Conservation (phyloP, 2,113 vertebrate genomes). For the Oceanodroma tethys region DNA sequence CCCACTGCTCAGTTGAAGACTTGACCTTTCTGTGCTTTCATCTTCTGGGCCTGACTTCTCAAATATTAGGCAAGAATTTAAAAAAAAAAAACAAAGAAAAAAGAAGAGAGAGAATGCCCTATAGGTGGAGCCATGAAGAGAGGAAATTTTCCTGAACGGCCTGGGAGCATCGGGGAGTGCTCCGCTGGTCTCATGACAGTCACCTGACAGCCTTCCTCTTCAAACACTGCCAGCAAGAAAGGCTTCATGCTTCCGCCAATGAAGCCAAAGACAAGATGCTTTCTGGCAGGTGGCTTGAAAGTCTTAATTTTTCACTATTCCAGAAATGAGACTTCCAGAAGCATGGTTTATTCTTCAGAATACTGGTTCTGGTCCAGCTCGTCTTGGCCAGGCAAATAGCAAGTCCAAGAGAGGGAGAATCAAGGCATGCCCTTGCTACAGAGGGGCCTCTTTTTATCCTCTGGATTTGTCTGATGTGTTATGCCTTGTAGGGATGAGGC, state of each 20-base stretch:
- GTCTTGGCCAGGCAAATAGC: background rate
- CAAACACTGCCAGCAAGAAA: background rate
- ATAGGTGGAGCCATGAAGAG: background rate
- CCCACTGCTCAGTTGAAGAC: conserved; percentile 72
- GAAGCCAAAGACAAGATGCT: background rate
- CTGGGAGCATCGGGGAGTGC: background rate
- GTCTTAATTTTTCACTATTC: background rate
- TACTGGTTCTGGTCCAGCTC: background rate
- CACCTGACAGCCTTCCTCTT: background rate
- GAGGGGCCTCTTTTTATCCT: background rate
- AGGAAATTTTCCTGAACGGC: background rate
- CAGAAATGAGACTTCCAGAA: background rate
- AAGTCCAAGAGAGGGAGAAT: background rate
- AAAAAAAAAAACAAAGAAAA: background rate
- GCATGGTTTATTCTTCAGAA: background rate
- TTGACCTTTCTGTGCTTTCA: conserved; percentile 71
- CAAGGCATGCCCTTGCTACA: background rate
- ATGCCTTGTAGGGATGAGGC: background rate
- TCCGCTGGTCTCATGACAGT: background rate
- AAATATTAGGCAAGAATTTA: conserved; percentile 29
- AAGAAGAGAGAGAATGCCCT: background rate
- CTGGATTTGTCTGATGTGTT: background rate
- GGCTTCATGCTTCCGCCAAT: background rate
- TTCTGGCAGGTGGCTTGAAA: background rate
- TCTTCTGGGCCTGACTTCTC: conserved; percentile 42